Percentiles rank a stretch among this genome's conserved stretches.
phyloP scores from a whole-genome alignment of 2,113 vertebrate species.

The Eulemur rufifrons region DNA sequence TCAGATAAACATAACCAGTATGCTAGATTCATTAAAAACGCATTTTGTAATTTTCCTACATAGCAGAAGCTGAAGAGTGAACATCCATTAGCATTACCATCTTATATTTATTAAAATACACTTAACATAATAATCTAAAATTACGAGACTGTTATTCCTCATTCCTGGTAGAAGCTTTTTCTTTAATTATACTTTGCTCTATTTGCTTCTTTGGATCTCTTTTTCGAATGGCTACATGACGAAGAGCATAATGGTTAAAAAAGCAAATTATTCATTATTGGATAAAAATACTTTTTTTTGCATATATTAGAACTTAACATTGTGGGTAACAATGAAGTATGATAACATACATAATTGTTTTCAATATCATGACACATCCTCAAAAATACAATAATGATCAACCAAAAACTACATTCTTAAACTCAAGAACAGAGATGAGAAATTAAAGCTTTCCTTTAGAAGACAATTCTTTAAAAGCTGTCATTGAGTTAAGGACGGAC shows the following conservation, averaged over 20 bases:
- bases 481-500: slow-evolving; percentile 57
- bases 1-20: slow-evolving; percentile 51
- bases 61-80: neutral
- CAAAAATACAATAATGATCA: neutral
- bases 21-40: slow-evolving; percentile 51
- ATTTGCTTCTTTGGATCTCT: neutral
- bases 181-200: neutral
- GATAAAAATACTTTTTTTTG: neutral
- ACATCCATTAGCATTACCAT: slow-evolving; percentile 33
- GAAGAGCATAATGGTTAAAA: neutral
- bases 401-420: slow-evolving; percentile 9
- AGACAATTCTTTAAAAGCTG: slow-evolving; percentile 45
- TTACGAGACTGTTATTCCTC: neutral
- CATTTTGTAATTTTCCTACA: slow-evolving; percentile 48
- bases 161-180: neutral
- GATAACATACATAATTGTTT: neutral
- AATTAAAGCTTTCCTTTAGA: slow-evolving; percentile 37
- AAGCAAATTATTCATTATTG: neutral
- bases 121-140: slow-evolving; percentile 12
- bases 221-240: neutral
- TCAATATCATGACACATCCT: neutral
- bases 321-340: neutral
- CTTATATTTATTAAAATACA: slow-evolving; percentile 31
- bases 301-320: neutral
- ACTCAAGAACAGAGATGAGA: slow-evolving; percentile 27